Percentiles rank a stretch among this genome's conserved stretches.
Conservation (phyloP, 1,140 invertebrate genomes). For the Oscheius sp. region DNA sequence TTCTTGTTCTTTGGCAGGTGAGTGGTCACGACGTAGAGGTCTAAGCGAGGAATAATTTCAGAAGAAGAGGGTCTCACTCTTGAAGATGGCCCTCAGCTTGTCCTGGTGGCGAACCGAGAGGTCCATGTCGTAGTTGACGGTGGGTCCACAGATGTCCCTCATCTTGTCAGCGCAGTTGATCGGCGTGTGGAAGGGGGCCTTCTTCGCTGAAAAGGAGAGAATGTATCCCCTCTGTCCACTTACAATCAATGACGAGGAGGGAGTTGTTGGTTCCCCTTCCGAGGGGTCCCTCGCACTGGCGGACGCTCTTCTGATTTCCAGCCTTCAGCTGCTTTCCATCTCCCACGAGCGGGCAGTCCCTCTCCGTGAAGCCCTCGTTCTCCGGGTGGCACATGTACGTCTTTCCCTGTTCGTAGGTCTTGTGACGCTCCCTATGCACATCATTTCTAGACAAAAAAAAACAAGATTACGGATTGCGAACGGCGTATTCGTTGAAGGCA, state of each 20-base stretch:
- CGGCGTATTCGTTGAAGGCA: background rate
- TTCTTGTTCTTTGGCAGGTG: background rate
- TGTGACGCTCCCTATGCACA: background rate
- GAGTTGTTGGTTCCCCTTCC: background rate
- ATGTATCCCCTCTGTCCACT: no score
- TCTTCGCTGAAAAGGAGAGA: background rate
- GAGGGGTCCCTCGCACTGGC: background rate
- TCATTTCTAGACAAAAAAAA: no score
- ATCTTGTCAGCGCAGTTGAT: background rate
- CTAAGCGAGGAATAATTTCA: no score
- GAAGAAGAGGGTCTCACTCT: no score
- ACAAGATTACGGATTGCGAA: background rate
- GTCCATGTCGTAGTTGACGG: background rate
- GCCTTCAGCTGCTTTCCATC: background rate
- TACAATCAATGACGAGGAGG: no score
- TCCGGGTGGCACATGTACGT: background rate
- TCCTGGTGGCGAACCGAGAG: background rate
- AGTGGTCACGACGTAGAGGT: background rate
- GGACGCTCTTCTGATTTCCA: background rate
- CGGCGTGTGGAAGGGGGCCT: background rate
- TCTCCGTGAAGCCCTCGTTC: background rate
- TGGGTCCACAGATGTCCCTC: background rate
- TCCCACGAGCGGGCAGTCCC: background rate
- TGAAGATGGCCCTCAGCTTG: background rate
- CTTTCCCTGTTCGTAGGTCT: background rate